Percentiles rank a stretch among this genome's conserved stretches.
Evolutionary conservation across 2,113 vertebrate species (phyloP).

Genomic region (Tragelaphus imberbis): DNA sequence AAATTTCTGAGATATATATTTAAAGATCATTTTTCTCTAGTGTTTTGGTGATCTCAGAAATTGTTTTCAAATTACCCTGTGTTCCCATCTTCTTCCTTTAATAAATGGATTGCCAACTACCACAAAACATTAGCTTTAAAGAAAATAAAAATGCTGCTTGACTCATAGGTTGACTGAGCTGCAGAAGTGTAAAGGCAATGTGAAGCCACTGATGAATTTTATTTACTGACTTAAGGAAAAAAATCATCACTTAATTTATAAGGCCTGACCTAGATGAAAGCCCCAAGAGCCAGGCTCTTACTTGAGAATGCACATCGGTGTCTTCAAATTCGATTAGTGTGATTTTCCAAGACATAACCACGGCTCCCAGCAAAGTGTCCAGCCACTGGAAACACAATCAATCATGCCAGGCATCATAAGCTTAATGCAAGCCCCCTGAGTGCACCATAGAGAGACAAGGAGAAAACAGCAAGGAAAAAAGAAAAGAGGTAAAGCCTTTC

Average conservation of each 20-base stretch:
- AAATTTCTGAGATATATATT: conserved; percentile 34
- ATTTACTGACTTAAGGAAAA: conserved; percentile 59
- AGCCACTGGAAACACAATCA: conserved; percentile 54
- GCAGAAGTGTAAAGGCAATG: conserved; percentile 51
- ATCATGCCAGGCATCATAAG: conserved; percentile 37
- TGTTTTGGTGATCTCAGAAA: conserved; percentile 48
- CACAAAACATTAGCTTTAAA: conserved; percentile 65
- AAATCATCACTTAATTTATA: conserved; percentile 61
- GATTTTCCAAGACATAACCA: conserved; percentile 60
- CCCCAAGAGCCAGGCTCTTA: conserved; percentile 46
- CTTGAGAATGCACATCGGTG: conserved; percentile 59
- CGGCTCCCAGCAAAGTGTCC: conserved; percentile 52
- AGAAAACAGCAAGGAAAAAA: not conserved
- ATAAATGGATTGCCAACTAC: conserved; percentile 56
- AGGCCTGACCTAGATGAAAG: conserved; percentile 57
- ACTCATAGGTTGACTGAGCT: conserved; percentile 39
- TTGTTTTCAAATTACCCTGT: conserved; percentile 51
- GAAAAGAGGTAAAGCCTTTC: not conserved
- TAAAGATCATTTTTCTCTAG: conserved; percentile 37
- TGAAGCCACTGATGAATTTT: conserved; percentile 60
- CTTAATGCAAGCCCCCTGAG: conserved; percentile 4
- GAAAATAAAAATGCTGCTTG: conserved; percentile 39
- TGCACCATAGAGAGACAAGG: not conserved
- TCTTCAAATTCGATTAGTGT: conserved; percentile 64
- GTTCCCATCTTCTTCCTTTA: conserved; percentile 36